Conservation (phyloP, 2,797 vertebrate species). For the Myripristis murdjan region DNA sequence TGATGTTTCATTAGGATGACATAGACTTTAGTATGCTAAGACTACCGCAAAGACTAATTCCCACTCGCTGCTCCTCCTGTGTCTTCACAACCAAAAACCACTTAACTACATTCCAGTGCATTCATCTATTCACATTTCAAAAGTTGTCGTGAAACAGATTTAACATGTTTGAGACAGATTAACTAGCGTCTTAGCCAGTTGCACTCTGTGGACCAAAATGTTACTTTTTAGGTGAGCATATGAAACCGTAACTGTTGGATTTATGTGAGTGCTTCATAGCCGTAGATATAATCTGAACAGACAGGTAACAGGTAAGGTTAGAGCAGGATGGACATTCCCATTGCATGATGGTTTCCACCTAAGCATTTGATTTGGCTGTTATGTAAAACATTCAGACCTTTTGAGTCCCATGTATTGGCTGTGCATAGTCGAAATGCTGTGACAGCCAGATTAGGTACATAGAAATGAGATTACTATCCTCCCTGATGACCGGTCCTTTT, state of each 20-base stretch:
- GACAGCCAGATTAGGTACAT: neutral
- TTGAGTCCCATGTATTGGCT: neutral
- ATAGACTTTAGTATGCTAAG: constrained; percentile 14
- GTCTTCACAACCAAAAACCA: constrained; percentile 64
- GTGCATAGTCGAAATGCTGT: neutral
- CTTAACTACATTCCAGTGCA: constrained; percentile 62
- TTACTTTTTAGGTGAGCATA: constrained; percentile 20
- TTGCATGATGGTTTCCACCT: constrained; percentile 1
- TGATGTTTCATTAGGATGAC: constrained; percentile 34
- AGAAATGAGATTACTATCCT: neutral
- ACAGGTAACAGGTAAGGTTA: constrained; percentile 6
- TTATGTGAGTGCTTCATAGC: constrained; percentile 45
- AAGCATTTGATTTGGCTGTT: constrained; percentile 14
- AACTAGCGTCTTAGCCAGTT: constrained; percentile 21
- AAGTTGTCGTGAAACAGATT: constrained; percentile 44
- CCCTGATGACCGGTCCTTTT: neutral
- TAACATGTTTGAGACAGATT: constrained; percentile 36
- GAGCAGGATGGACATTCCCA: neutral
- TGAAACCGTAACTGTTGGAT: constrained; percentile 43
- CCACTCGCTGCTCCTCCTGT: constrained; percentile 53
- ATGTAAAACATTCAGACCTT: neutral
- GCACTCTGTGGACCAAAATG: constrained; percentile 63
- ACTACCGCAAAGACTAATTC: constrained; percentile 33
- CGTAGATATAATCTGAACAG: constrained; percentile 4
- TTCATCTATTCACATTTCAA: constrained; percentile 22